Percentiles rank a stretch among this genome's conserved stretches.
These are phyloP conservation scores for Carassius auratus DNA, from an alignment of 2,113 vertebrate species.

Conservation along the genomic window DNA sequence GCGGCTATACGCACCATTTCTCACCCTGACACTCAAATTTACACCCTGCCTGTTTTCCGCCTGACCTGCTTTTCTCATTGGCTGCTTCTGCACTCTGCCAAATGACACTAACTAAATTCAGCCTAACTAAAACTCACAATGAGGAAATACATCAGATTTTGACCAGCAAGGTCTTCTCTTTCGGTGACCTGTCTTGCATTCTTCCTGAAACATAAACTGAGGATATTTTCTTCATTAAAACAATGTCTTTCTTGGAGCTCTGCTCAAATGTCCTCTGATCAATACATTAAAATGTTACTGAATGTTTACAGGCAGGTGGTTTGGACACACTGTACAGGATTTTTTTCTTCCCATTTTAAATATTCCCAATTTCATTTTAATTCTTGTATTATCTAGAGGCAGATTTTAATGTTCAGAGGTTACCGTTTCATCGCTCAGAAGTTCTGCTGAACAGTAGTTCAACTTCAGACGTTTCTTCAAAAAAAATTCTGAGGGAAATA, in stretches of 20 bases:
- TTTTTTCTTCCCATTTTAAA: neutral
- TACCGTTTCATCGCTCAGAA: neutral
- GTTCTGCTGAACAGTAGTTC: neutral
- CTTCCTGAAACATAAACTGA: neutral
- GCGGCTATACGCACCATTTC: conserved; percentile 24
- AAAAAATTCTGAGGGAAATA: neutral
- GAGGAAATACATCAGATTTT: neutral
- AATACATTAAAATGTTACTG: neutral
- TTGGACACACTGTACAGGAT: neutral
- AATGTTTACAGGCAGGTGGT: neutral
- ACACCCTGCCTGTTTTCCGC: conserved; percentile 25
- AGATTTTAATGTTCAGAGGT: neutral
- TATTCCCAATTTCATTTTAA: neutral
- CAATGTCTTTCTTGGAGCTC: neutral
- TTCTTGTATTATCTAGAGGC: neutral
- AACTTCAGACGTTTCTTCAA: neutral
- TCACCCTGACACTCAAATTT: conserved; percentile 31
- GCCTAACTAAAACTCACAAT: neutral
- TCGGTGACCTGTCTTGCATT: neutral
- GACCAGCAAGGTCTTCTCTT: neutral
- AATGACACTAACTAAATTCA: conserved; percentile 25
- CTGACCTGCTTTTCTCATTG: conserved; percentile 35
- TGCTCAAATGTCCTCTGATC: neutral
- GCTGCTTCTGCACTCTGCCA: conserved; percentile 20
- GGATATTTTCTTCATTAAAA: no score